Evolutionary conservation across 2,113 vertebrate species (phyloP).

Genomic region (Andinoacara biseriatus): DNA sequence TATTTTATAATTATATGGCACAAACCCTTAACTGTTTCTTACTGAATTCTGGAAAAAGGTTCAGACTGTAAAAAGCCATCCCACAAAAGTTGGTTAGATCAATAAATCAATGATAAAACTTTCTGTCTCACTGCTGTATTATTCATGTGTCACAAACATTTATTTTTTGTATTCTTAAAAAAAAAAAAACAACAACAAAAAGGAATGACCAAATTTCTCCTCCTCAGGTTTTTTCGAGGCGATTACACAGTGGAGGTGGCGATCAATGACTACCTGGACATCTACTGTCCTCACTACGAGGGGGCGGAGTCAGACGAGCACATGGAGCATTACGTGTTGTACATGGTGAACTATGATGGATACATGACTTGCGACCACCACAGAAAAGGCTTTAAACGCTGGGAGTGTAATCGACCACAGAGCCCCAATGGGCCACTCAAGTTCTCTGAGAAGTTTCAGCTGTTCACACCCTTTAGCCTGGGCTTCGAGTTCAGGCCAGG

Average conservation of each 20-base stretch:
- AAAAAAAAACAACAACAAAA: neutral
- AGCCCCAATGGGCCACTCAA: slow-evolving; percentile 90
- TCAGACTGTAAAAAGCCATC: neutral
- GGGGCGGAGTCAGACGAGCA: slow-evolving; percentile 79
- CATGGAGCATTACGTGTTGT: slow-evolving; percentile 92
- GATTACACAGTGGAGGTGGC: slow-evolving; percentile 94
- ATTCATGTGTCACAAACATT: neutral
- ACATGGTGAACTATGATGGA: slow-evolving; percentile 95
- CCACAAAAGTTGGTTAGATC: neutral
- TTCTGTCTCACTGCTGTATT: neutral
- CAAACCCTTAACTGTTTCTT: neutral
- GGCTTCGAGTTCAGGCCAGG: slow-evolving; percentile 96
- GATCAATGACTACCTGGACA: slow-evolving; percentile 98
- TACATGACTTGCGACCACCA: slow-evolving; percentile 90
- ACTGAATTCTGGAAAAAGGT: neutral
- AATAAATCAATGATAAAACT: neutral
- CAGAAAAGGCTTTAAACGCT: slow-evolving; percentile 93
- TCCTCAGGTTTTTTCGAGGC: slow-evolving; percentile 86
- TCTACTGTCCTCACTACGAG: slow-evolving; percentile 96
- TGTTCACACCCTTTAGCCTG: slow-evolving; percentile 96
- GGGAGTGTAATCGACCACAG: slow-evolving; percentile 93
- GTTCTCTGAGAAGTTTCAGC: slow-evolving; percentile 98
- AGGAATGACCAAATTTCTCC: neutral
- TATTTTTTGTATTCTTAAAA: neutral
- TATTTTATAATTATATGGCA: neutral